These are phyloP conservation scores for Chlamydotis undulata DNA, from an alignment of 2,113 vertebrate genomes.

Conservation along the genomic window DNA sequence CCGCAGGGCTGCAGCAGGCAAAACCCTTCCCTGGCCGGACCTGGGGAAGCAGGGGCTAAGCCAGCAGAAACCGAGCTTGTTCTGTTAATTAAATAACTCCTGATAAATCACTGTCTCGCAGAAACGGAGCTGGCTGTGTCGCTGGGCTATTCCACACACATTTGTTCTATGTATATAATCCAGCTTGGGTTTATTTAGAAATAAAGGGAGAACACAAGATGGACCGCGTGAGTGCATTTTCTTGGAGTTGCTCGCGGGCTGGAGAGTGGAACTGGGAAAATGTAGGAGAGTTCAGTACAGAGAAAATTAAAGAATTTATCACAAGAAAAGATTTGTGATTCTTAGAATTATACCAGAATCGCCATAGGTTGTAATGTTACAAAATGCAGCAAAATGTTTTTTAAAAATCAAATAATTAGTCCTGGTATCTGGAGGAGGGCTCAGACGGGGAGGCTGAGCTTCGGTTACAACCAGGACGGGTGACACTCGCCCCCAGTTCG, in stretches of 20 bases:
- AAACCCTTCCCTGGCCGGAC: background rate
- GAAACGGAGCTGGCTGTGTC: background rate
- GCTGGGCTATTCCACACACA: background rate
- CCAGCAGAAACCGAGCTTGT: background rate
- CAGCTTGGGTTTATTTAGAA: background rate
- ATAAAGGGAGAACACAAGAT: background rate
- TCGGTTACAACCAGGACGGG: background rate
- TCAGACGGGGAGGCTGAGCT: background rate
- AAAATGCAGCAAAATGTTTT: background rate
- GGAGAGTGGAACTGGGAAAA: background rate
- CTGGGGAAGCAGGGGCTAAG: background rate
- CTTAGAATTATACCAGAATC: background rate
- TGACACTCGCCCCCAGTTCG: background rate
- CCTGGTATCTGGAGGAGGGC: background rate
- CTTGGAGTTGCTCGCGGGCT: background rate
- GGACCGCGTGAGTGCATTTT: background rate
- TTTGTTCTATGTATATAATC: background rate
- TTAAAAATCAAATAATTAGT: background rate
- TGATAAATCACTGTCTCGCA: conserved; percentile 33
- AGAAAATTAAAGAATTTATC: background rate
- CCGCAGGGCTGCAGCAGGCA: background rate
- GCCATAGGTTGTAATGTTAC: background rate
- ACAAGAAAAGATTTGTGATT: background rate
- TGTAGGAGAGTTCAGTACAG: background rate
- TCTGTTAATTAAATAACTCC: background rate